A percentile compares a stretch with the other conserved stretches of the same genome.
These are phyloP conservation scores for Alosa sapidissima DNA, from an alignment of 2,797 vertebrate genomes.

Conservation along the genomic window DNA sequence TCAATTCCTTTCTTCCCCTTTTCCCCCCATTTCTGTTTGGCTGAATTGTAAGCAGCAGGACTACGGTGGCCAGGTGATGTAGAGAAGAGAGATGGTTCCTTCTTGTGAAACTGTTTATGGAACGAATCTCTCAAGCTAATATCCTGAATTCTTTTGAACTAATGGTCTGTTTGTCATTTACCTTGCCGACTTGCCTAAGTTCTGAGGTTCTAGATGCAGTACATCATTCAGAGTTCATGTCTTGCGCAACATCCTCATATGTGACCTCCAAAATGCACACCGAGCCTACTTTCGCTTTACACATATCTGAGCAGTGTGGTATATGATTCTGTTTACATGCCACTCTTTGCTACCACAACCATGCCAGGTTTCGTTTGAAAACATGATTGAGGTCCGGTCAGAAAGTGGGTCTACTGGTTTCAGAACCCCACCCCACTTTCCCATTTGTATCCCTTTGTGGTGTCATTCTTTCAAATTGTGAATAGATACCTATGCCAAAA, in stretches of 20 bases:
- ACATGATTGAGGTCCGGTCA: background rate
- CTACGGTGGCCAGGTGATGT: background rate
- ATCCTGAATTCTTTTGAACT: background rate
- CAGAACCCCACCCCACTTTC: too few relatives aligned
- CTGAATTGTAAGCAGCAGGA: background rate
- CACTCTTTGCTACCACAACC: background rate
- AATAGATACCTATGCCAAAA: too few relatives aligned
- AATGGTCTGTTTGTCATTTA: too few relatives aligned
- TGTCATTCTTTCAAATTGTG: too few relatives aligned
- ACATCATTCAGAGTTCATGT: background rate
- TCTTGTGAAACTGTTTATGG: background rate
- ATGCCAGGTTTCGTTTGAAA: background rate
- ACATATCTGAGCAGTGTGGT: background rate
- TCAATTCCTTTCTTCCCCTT: too few relatives aligned
- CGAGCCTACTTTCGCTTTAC: background rate
- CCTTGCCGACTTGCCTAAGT: too few relatives aligned
- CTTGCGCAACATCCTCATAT: background rate
- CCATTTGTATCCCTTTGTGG: too few relatives aligned
- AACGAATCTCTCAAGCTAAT: background rate
- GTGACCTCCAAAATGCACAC: background rate
- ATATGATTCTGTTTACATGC: background rate
- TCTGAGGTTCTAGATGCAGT: too few relatives aligned
- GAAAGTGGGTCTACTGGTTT: too few relatives aligned
- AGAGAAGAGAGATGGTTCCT: background rate
- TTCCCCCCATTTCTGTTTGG: background rate